These are phyloP conservation scores for Diorhabda elongata DNA, from an alignment of 1,140 invertebrate species.

Conservation along the genomic window DNA sequence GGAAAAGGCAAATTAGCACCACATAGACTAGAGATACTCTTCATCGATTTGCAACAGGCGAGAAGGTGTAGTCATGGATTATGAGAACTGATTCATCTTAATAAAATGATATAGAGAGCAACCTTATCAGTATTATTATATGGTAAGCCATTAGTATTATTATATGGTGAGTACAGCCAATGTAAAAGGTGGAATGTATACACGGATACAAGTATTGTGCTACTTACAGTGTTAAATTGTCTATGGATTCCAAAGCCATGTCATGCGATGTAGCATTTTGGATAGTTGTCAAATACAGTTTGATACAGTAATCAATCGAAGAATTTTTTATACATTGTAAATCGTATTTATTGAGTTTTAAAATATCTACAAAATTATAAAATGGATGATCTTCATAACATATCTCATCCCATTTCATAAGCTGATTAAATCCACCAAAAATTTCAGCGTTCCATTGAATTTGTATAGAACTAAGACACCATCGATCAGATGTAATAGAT, in stretches of 20 bases:
- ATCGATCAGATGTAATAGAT: slow-evolving; percentile 44
- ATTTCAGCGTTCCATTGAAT: slow-evolving; percentile 54
- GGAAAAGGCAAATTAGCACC: too few species aligned
- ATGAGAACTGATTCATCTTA: too few species aligned
- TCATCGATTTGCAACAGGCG: too few species aligned
- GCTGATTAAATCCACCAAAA: slow-evolving; percentile 46
- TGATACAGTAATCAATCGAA: slow-evolving; percentile 49
- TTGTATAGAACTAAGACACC: slow-evolving; percentile 45
- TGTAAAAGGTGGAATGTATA: background rate
- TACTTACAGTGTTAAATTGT: slow-evolving; percentile 54
- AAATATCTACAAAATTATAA: slow-evolving; percentile 33
- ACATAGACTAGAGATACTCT: too few species aligned
- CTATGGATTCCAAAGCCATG: slow-evolving; percentile 51
- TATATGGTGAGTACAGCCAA: background rate
- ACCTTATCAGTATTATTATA: too few species aligned
- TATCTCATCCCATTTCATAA: slow-evolving; percentile 39
- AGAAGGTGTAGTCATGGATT: too few species aligned
- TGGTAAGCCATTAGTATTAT: too few species aligned
- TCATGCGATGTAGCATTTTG: slow-evolving; percentile 60
- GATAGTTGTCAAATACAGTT: slow-evolving; percentile 52
- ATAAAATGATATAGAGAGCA: too few species aligned
- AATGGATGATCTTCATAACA: slow-evolving; percentile 21
- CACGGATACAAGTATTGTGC: background rate
- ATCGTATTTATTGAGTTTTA: slow-evolving; percentile 50
- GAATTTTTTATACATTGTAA: slow-evolving; percentile 49